Base-by-base conservation (phyloP, 2,888 invertebrate genomes). In the Sinopyrophorus schimmeli region DNA sequence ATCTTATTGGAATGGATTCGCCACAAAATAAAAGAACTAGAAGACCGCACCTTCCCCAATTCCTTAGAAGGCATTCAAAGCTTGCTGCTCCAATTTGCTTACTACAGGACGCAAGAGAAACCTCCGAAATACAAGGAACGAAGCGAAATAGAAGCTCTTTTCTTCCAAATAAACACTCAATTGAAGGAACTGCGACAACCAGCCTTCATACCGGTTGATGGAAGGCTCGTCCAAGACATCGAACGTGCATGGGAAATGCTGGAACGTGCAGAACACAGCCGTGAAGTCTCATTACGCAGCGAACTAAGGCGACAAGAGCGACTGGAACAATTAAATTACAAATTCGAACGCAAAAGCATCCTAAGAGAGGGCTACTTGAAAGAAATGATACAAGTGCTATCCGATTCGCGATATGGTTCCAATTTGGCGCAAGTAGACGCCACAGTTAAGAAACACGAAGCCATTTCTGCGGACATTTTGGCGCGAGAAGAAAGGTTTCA, bases 81-180 rank as follows among this genome's bases (percentile, higher is more conserved):
- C 27, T 85, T 96, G 65, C 75, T 98, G 60, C 75, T 91, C 41
- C 80, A 85, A 23, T 99, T 99, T 76, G 98, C 96, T 65, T 88
- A 93, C 69, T 99, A 98, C 74, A 80, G 97, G 60, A 97, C 95
- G 0, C 86, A 92, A 31, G 98, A 99, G 73, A 99, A 99, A 75
- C 98, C 99, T 5, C 96, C 97, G 54, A 98, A 92, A 71, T 97
- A 97, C 74, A 93, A 89, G 69, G 98, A 99, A 73, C 84, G 95
- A 43, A 96, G 95, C 59, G 97, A 98, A 76, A 91, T 97, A 61
- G 96, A 99, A 74, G 98, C 92, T 0, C 77, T 96, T 21, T 96
- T 89, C 71, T 99, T 98, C 74, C 89, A 93, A 69, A 95, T 99
- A 62, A 98, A 98, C 74, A 95, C 96, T 0, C 87, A 92, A 73